A percentile compares a stretch with the other conserved stretches of the same genome.
Evolutionary conservation across 2,797 vertebrate genomes (phyloP).

Genomic region (Acipenser ruthenus): DNA sequence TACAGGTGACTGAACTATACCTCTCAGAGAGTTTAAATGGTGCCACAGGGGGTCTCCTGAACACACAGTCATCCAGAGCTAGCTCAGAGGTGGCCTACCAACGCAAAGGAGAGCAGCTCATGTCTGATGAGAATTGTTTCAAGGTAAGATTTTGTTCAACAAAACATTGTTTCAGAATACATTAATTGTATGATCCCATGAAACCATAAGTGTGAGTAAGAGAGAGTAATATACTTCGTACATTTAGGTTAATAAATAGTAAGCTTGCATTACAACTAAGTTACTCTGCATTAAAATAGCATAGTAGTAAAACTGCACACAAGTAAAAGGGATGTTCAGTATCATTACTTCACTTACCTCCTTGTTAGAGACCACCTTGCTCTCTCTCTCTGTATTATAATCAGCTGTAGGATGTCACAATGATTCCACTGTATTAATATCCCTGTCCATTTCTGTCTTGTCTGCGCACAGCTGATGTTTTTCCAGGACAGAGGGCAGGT

Average conservation of each 20-base stretch:
- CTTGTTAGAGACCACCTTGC: too few species aligned
- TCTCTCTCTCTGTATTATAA: too few species aligned
- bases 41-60: conserved; percentile 75
- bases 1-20: conserved; percentile 88
- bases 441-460: neutral
- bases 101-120: conserved; percentile 88
- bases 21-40: conserved; percentile 76
- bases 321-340: too few species aligned
- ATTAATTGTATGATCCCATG: too few species aligned
- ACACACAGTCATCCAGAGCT: conserved; percentile 70
- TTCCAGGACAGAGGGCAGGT: conserved; percentile 79
- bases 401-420: neutral
- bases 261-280: too few species aligned
- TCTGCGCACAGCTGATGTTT: conserved; percentile 72
- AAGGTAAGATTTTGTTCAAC: conserved; percentile 61
- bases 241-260: too few species aligned
- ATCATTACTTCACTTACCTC: too few species aligned
- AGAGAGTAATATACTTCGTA: too few species aligned
- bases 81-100: conserved; percentile 80
- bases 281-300: too few species aligned
- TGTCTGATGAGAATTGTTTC: conserved; percentile 95
- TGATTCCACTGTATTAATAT: neutral
- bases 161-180: too few species aligned
- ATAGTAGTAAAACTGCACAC: too few species aligned
- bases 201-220: too few species aligned